Conservation (phyloP, 2,888 invertebrate genomes). For the Lasioglossum morio region DNA sequence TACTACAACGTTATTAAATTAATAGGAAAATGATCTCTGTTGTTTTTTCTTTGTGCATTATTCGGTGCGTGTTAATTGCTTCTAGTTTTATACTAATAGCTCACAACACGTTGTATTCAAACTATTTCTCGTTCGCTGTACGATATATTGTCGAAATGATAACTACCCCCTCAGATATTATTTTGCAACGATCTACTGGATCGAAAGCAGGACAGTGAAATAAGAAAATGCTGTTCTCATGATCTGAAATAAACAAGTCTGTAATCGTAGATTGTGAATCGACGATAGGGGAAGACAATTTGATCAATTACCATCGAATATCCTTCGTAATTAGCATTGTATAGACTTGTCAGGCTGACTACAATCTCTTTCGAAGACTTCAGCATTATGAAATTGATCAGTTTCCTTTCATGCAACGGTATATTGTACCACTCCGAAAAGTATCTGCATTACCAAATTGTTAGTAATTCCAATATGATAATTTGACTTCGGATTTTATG, state of each 20-base stretch:
- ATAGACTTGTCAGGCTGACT: fast-evolving
- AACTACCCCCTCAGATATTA: background rate
- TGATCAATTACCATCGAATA: background rate
- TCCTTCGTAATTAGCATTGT: background rate
- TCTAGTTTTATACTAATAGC: background rate
- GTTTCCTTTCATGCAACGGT: background rate
- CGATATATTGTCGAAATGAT: background rate
- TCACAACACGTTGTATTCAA: background rate
- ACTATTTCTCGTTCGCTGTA: background rate
- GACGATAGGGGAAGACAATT: background rate
- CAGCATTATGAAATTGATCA: background rate
- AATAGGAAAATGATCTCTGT: background rate
- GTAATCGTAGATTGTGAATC: background rate
- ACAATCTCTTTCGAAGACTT: background rate
- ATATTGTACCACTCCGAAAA: background rate
- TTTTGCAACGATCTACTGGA: background rate
- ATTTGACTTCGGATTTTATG: background rate
- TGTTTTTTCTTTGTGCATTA: background rate
- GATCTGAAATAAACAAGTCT: background rate
- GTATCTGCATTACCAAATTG: background rate
- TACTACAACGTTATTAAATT: background rate
- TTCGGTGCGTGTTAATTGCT: background rate
- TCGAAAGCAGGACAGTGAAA: background rate
- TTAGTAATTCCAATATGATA: background rate
- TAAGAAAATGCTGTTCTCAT: background rate